phyloP scores from a whole-genome alignment of 2,888 invertebrate species.

The Dorcus hopei region DNA sequence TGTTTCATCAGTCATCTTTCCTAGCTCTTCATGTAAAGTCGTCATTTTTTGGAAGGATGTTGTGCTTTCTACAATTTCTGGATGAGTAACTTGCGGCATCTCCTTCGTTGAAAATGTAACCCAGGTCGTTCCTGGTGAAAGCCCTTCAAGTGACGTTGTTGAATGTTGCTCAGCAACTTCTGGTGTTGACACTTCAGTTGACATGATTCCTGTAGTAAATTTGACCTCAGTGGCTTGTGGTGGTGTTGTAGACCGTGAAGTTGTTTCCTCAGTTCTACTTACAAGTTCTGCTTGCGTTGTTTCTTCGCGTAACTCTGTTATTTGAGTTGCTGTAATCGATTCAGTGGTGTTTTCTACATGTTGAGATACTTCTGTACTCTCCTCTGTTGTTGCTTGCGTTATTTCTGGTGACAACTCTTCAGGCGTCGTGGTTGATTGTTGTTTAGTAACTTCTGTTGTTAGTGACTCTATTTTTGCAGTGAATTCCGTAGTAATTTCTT shows the following conservation, averaged over 20 bases:
- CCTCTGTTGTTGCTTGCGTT: background rate
- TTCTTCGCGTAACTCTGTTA: too few relatives aligned
- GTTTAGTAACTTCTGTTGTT: background rate
- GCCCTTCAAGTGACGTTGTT: too few relatives aligned
- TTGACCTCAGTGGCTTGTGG: too few relatives aligned
- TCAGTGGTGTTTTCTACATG: too few relatives aligned
- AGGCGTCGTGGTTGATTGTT: background rate
- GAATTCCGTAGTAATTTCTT: background rate
- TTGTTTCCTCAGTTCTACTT: too few relatives aligned
- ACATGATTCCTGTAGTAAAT: background rate
- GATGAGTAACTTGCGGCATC: background rate
- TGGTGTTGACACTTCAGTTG: background rate
- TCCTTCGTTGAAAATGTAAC: background rate
- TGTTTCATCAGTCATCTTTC: too few relatives aligned
- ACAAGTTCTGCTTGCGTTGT: too few relatives aligned
- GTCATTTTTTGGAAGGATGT: background rate
- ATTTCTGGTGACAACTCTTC: background rate
- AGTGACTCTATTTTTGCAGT: background rate
- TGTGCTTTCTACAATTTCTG: too few relatives aligned
- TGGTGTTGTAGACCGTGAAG: too few relatives aligned
- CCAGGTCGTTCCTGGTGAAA: background rate
- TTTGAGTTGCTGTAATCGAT: background rate
- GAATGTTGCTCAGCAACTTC: background rate
- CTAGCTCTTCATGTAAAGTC: too few relatives aligned
- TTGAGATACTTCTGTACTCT: background rate